A percentile compares a stretch with the other conserved stretches of the same genome.
phyloP scores from a whole-genome alignment of 2,888 invertebrate genomes.

The Gibbula magus region DNA sequence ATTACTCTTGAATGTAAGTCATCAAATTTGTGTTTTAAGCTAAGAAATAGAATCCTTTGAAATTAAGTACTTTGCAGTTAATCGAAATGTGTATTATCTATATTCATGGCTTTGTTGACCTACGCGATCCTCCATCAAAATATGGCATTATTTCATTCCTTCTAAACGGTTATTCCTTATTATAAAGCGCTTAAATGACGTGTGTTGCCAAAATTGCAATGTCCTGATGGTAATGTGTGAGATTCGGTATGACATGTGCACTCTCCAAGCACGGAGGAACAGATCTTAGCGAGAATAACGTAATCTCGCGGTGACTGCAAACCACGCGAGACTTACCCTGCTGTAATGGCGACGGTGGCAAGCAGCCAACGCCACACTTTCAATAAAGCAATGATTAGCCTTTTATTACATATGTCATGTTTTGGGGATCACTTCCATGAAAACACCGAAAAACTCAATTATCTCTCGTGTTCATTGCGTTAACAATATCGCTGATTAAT shows the following conservation, averaged over 20 bases:
- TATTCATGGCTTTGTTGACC: slow-evolving; percentile 20
- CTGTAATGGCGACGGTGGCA: slow-evolving; percentile 14
- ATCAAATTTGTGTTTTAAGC: slow-evolving; percentile 7
- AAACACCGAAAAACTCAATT: slow-evolving; percentile 47
- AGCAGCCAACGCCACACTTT: slow-evolving; percentile 25
- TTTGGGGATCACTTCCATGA: slow-evolving; percentile 32
- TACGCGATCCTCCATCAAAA: neutral
- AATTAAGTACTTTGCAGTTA: slow-evolving; percentile 17
- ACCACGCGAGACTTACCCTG: slow-evolving; percentile 16
- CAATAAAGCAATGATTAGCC: slow-evolving; percentile 31
- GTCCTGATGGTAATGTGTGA: slow-evolving; percentile 18
- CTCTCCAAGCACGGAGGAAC: slow-evolving; percentile 17
- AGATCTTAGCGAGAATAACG: slow-evolving; percentile 21
- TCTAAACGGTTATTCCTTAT: slow-evolving; percentile 22
- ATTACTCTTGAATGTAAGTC: neutral
- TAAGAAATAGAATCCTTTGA: slow-evolving; percentile 16
- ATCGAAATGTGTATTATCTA: slow-evolving; percentile 24
- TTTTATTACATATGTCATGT: slow-evolving; percentile 35
- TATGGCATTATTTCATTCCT: slow-evolving; percentile 14
- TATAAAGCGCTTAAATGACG: slow-evolving; percentile 22
- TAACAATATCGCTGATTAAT: slow-evolving; percentile 63
- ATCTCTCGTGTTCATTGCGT: slow-evolving; percentile 45
- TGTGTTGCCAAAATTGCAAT: neutral
- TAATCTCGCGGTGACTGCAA: slow-evolving; percentile 21
- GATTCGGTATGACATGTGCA: slow-evolving; percentile 17